Evolutionary conservation across 2,113 vertebrate species (phyloP), one percentile per base, ranked within the genome.

Genomic region (Formicarius rufipectus): DNA sequence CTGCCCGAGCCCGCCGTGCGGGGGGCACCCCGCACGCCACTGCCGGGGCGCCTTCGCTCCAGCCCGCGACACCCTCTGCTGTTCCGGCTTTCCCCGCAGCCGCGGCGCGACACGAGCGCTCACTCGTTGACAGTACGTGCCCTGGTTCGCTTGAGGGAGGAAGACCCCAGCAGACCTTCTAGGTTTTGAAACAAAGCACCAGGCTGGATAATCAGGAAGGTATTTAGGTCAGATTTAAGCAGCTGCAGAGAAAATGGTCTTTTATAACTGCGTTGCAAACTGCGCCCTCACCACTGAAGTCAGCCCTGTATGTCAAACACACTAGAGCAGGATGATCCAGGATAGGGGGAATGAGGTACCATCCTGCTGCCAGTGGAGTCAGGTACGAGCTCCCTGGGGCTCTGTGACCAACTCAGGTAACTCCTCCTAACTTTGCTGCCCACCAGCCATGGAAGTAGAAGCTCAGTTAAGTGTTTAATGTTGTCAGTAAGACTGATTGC

Each of bases 181-280:
- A 59, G 24, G 69, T 78, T 95, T 93, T 95, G 84, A 78, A 81
- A 86, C 63, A 80, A 86, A 90, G 60, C 68, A 78, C 47, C 35
- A n/a, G 76, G 64, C 60, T 92, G 50, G 42, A 42, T 53, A 84
- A 47, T 42, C 72, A 77, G 60, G 80, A 81, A 95, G 72, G 59
- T 86, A 92, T 93, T 95, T 77, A 86, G 76, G 79, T 86, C 94
- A 76, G 42, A 86, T 78, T 80, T 77, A 90, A 84, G 76, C 59
- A 92, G 72, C 63, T 86, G 79, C 79, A 78, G 66, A 78, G 66
- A 56, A 91, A 89, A 91, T 56, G 86, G 45, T 47, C 50, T 89
- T 86, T 90, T 71, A 35, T 67, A 88, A 93, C 47, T 31, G 14
- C 69, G 62, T 17, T 67, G 64, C 79, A 62, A 80, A 67, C 55